A percentile compares a stretch with the other conserved stretches of the same genome.
These are phyloP conservation scores for Capitella teleta DNA, from an alignment of 1,140 invertebrate genomes.

Conservation along the genomic window DNA sequence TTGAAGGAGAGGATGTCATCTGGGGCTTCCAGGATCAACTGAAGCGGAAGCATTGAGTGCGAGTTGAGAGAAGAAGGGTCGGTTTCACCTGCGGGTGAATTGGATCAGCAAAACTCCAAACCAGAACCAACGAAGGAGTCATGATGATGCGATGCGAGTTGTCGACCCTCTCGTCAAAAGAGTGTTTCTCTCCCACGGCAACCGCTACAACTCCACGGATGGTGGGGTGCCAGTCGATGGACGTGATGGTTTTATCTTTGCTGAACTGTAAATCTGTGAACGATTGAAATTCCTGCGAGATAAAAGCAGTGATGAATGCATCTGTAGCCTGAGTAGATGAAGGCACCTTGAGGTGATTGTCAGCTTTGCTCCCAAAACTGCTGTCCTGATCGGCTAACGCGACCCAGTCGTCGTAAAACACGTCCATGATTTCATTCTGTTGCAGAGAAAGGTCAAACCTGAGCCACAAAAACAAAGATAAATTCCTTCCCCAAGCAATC, in stretches of 20 bases:
- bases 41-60: conserved; percentile 11
- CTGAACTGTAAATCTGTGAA: conserved; percentile 43
- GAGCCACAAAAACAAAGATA: too few species aligned
- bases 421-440: conserved; percentile 42
- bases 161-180: conserved; percentile 43
- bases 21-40: conserved; percentile 44
- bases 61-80: too few species aligned
- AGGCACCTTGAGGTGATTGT: conserved; percentile 39
- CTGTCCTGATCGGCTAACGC: conserved; percentile 32
- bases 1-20: conserved; percentile 43
- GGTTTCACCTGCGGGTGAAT: conserved; percentile 44
- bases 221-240: conserved; percentile 44
- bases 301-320: conserved; percentile 1
- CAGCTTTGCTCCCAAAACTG: conserved; percentile 37
- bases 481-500: too few species aligned
- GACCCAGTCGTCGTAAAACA: conserved; percentile 40
- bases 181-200: conserved; percentile 34
- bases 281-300: conserved; percentile 42
- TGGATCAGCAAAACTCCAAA: conserved; percentile 46
- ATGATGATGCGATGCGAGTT: conserved; percentile 39
- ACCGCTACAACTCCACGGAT: conserved; percentile 42
- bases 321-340: background rate
- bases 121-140: conserved; percentile 41
- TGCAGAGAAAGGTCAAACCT: conserved; percentile 39
- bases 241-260: conserved; percentile 42